Base-by-base conservation (phyloP, 2,888 invertebrate genomes). In the Hecatera dysodea region DNA sequence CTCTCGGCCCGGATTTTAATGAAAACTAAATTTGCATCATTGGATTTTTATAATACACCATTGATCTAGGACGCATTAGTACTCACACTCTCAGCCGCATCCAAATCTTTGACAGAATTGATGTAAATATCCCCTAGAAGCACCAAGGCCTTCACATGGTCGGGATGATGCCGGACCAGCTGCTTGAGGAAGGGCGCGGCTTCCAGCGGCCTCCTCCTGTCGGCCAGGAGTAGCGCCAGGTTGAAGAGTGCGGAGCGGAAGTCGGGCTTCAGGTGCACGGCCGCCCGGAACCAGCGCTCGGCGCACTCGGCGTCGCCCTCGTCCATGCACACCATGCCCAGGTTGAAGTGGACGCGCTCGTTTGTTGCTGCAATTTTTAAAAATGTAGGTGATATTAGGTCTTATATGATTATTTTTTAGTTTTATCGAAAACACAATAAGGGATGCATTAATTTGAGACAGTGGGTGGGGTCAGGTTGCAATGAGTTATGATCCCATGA, bases 321-420 rank as follows among this genome's bases (percentile, higher is more conserved):
- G 92, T 99, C 99, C 99, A 99, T 99, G 53, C 99, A 98, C 56
- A 99, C 95, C 99, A 99, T 99, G 80, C 99, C 99, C 67, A 99
- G 96, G 96, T 99, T 99, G 93, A 99, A 99, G 93, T 98, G 98
- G 8, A 99, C 98, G 75, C 99, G 97, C 90, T 99, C 99, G 91
- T 99, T 99, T 72, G 97, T 97, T 1, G 97, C 96, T 97, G 90
- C 4, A 69, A 59, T 48, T 39, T 62, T 5, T 33, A 33, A 48
- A 33, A 17, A 2, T 59, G 24, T 33, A 7, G 9, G 3, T 48
- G n/a, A 17, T 61, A 44, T 2, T 29, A 6, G 29, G 6, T 29
- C 29, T 29, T 39, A 27, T 15, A 27, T 15, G 8, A 42, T 11
- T 36, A 8, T 36, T 36, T 36, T 11, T 36, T 9, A 36, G 36